A percentile compares a stretch with the other conserved stretches of the same genome.
phyloP scores from a whole-genome alignment of 1,140 invertebrate genomes.

The Matsumurasca onukii region DNA sequence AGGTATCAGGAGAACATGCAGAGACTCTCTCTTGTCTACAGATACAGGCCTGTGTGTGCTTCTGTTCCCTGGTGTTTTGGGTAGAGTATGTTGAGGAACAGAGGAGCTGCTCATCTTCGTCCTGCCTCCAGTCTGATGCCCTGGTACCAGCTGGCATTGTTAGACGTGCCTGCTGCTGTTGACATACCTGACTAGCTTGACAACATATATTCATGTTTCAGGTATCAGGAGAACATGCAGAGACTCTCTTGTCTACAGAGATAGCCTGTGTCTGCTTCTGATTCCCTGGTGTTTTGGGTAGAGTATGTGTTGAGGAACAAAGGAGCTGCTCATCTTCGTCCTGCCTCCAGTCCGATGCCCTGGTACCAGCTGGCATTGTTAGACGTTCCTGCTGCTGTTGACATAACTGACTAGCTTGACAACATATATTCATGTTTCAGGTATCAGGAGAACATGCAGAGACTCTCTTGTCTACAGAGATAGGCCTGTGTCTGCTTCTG shows the following conservation, averaged over 20 bases:
- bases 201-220: no score
- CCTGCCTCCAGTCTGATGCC: no score
- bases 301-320: conserved; percentile 44
- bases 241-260: conserved; percentile 34
- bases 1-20: no score
- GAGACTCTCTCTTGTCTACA: no score
- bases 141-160: no score
- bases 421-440: conserved; percentile 25
- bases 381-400: neutral
- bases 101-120: no score
- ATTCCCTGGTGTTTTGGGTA: conserved; percentile 43
- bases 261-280: conserved; percentile 39
- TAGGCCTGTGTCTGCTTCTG: conserved; percentile 37
- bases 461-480: conserved; percentile 39
- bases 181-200: no score
- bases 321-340: conserved; percentile 39
- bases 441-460: conserved; percentile 31
- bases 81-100: no score
- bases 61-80: no score
- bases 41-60: no score
- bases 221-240: conserved; percentile 33
- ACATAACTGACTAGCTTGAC: neutral
- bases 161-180: no score
- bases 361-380: conserved; percentile 34
- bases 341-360: conserved; percentile 31